Conservation (phyloP, 1,140 invertebrate species). For the Drosophila rufa region DNA sequence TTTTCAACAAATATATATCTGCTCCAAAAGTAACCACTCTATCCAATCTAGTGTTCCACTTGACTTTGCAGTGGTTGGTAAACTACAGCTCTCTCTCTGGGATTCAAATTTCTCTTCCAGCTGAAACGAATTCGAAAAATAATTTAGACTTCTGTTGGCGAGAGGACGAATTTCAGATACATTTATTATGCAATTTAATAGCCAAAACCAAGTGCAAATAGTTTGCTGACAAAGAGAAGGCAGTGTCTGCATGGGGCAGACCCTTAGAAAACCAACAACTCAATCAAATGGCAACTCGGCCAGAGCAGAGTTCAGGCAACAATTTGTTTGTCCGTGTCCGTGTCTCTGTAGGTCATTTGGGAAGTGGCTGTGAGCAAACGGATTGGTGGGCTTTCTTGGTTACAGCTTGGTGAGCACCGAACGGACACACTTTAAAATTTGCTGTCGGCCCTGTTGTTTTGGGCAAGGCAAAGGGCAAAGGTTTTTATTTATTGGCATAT, state of each 20-base stretch:
- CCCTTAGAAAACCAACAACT: conserved; percentile 68
- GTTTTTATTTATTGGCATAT: conserved; percentile 82
- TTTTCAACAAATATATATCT: background rate
- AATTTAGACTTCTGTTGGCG: conserved; percentile 51
- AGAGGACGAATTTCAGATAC: conserved; percentile 48
- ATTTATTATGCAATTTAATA: conserved; percentile 79
- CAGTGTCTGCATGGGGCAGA: background rate
- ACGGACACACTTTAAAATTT: conserved; percentile 70
- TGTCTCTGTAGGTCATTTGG: conserved; percentile 59
- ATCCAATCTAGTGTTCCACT: conserved; percentile 12
- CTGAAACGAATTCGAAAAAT: conserved; percentile 59
- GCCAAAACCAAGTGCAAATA: conserved; percentile 79
- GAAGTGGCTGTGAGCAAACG: conserved; percentile 16
- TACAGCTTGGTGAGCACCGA: conserved; percentile 52
- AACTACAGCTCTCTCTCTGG: conserved; percentile 1
- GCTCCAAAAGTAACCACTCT: background rate
- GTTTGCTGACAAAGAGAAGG: conserved; percentile 57
- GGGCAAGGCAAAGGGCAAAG: conserved; percentile 53
- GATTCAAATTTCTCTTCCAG: conserved; percentile 15
- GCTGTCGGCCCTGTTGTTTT: conserved; percentile 31
- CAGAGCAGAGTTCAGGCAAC: conserved; percentile 65
- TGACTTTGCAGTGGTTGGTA: background rate
- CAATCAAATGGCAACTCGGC: conserved; percentile 66
- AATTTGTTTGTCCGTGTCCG: conserved; percentile 48
- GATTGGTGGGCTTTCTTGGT: conserved; percentile 44